phyloP scores from a whole-genome alignment of 2,888 invertebrate species.

The Chrysomela aeneicollis region DNA sequence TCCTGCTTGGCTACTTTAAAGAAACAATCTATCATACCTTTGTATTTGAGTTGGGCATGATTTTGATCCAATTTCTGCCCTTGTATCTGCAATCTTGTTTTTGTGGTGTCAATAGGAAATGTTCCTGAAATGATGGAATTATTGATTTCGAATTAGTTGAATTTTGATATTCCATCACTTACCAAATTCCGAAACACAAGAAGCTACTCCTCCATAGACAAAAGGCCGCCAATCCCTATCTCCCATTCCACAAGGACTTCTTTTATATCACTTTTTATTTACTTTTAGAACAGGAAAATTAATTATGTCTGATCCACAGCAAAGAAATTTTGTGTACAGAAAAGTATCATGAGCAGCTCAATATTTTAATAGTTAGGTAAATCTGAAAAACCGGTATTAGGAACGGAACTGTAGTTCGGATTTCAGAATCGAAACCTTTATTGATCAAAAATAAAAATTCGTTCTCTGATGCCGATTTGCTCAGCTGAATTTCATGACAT shows the following conservation, averaged over 20 bases:
- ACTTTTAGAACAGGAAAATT: neutral
- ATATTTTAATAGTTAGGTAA: neutral
- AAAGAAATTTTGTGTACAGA: constrained; percentile 27
- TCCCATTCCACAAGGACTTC: constrained; percentile 69
- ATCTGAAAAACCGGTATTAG: neutral
- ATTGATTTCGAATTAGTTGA: neutral
- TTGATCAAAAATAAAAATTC: too few relatives aligned
- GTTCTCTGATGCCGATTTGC: neutral
- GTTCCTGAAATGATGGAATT: constrained; percentile 71
- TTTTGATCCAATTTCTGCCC: constrained; percentile 85
- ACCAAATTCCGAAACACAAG: constrained; percentile 94
- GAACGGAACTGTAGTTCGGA: too few relatives aligned
- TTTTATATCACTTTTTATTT: constrained; percentile 17
- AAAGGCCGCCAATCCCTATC: constrained; percentile 91
- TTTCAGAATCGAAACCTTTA: too few relatives aligned
- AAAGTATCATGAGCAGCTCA: constrained; percentile 34
- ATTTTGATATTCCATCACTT: constrained; percentile 52
- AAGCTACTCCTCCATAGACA: constrained; percentile 92
- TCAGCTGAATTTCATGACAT: too few relatives aligned
- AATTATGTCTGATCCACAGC: constrained; percentile 38
- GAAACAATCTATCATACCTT: constrained; percentile 92
- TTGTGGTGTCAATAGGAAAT: constrained; percentile 96
- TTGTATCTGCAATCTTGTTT: constrained; percentile 93
- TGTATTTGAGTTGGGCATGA: constrained; percentile 79
- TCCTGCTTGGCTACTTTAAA: constrained; percentile 86